Evolutionary conservation across 2,797 vertebrate genomes (phyloP), one percentile per base, ranked within the genome.

Genomic region (Octomys mimax): DNA sequence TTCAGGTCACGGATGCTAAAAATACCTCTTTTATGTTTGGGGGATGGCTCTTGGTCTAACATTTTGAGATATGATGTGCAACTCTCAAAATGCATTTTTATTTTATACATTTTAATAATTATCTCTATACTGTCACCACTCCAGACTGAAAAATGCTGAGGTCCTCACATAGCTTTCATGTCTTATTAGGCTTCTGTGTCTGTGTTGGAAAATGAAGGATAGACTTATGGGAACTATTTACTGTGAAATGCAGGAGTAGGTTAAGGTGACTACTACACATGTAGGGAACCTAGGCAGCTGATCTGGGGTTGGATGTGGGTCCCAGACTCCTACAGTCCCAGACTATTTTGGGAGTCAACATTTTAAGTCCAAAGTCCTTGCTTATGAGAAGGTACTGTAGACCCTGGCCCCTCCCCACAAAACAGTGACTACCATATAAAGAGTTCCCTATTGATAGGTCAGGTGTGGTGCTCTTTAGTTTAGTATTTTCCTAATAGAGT

Each of bases 401-500:
- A 77, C 36, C 22, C 46, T 87, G 52, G 33, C 14, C 84, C 57
- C 5, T 91, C 42, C 33, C 10, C 28, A 79, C 4, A 49, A 89
- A 82, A 31, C 31, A 77, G 73, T 78, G 70, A 71, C 28, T 79
- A 66, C 14, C 54, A 42, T 7, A 22, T 57, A 64, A 62, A 2
- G 4, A 49, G 9, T 80, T 92, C 88, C 59, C 14, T 70, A 46
- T 46, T 14, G 75, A 68, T 9, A 62, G n/a, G 28, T 61, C 8
- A 94, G 90, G 21, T 68, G 14, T 42, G 61, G 26, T 61, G 22
- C 9, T 94, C 19, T 73, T 95, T 77, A 66, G 31, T 33, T 24
- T 84, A 33, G 46, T 21, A 88, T 49, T 96, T 94, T 89, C 54
- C 64, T 70, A 78, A 91, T 49, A n/a, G n/a, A 81, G 70, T 42